phyloP scores from a whole-genome alignment of 1,140 invertebrate genomes.

The Lepidurus arcticus region DNA sequence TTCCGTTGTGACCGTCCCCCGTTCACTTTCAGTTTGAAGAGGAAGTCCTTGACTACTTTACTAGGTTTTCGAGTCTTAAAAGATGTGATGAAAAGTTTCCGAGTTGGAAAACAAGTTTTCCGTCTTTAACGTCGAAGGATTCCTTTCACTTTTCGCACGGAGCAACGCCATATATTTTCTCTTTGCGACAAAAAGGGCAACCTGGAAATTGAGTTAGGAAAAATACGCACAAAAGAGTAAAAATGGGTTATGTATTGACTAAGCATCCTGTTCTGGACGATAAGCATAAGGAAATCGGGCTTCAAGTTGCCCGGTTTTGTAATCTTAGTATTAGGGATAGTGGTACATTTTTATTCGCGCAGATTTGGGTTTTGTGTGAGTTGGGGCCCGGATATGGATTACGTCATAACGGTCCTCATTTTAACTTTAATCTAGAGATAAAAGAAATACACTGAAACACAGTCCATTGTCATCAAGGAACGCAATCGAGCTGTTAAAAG shows the following conservation, averaged over 20 bases:
- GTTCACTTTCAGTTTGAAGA: constrained; percentile 1
- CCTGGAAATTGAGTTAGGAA: neutral
- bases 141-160: neutral
- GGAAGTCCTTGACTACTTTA: constrained; percentile 12
- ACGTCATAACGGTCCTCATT: neutral
- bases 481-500: neutral
- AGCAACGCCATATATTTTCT: neutral
- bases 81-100: neutral
- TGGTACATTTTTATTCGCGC: neutral
- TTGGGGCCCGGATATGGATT: neutral
- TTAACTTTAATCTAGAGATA: neutral
- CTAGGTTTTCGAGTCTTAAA: neutral
- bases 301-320: too few species aligned
- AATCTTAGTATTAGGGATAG: neutral
- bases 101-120: neutral
- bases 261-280: too few species aligned
- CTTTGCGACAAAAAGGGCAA: neutral
- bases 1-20: neutral
- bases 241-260: too few species aligned
- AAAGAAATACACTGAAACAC: neutral
- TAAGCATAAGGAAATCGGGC: too few species aligned
- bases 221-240: too few species aligned
- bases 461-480: constrained; percentile 10
- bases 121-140: neutral
- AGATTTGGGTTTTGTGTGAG: neutral